These are phyloP conservation scores for Empis stercorea DNA, from an alignment of 2,888 invertebrate species.

Conservation along the genomic window DNA sequence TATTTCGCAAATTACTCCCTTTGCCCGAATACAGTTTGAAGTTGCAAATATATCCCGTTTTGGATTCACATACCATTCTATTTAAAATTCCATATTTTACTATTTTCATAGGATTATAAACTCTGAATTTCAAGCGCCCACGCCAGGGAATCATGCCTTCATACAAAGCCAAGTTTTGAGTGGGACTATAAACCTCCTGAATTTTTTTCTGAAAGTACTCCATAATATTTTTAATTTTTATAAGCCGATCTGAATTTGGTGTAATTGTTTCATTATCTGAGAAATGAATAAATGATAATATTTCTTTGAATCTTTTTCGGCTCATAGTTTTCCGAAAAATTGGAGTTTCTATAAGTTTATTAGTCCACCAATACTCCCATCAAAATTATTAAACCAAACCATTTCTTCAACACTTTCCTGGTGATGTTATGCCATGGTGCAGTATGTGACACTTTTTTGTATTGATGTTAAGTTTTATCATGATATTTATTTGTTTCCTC, in stretches of 20 bases:
- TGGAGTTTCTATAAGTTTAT: background rate
- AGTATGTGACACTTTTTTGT: background rate
- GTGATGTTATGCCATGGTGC: background rate
- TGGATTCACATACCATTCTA: conserved; percentile 4
- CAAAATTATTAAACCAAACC: background rate
- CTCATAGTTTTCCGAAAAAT: background rate
- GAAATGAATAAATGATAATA: background rate
- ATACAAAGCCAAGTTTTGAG: background rate
- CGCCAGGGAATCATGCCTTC: background rate
- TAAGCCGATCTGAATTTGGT: background rate
- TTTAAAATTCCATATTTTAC: conserved; percentile 6
- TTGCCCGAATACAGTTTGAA: conserved; percentile 1
- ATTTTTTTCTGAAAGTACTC: background rate
- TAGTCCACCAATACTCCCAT: background rate
- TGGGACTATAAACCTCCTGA: background rate
- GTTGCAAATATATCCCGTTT: conserved; percentile 1
- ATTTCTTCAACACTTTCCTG: background rate
- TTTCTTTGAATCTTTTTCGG: background rate
- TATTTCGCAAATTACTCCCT: conserved; percentile 1
- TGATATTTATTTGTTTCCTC: background rate
- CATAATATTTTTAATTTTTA: background rate
- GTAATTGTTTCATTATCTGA: background rate
- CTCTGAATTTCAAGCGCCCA: conserved; percentile 2
- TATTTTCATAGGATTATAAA: conserved; percentile 5
- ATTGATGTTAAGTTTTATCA: background rate